Evolutionary conservation across 1,140 invertebrate species (phyloP).

Genomic region (Pentalonia nigronervosa): DNA sequence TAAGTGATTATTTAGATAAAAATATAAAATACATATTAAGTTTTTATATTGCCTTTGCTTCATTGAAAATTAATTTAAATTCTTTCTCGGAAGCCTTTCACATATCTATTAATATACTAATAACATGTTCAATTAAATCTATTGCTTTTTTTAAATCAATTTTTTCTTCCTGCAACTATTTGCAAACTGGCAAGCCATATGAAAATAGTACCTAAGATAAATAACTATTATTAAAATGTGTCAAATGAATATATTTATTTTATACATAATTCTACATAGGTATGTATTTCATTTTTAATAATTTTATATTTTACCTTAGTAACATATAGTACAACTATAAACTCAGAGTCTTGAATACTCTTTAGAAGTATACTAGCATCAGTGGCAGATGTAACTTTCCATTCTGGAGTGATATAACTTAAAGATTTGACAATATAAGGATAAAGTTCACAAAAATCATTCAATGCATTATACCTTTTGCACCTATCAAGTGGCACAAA

Average conservation of each 20-base stretch:
- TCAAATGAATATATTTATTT: too few species aligned
- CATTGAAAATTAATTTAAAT: slow-evolving; percentile 19
- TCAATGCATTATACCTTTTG: neutral
- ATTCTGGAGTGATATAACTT: too few species aligned
- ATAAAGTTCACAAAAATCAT: neutral
- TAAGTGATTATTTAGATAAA: neutral
- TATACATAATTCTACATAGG: too few species aligned
- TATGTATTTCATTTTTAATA: too few species aligned
- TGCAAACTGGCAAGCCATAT: neutral
- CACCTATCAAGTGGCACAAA: neutral
- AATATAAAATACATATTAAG: neutral
- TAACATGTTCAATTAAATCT: neutral
- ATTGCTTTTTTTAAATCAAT: neutral
- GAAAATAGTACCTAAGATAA: slow-evolving; percentile 5
- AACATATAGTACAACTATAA: too few species aligned
- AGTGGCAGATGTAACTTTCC: neutral
- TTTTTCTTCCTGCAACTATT: neutral
- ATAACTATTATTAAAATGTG: too few species aligned
- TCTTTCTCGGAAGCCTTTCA: neutral
- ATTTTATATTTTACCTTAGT: too few species aligned
- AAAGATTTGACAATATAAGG: too few species aligned
- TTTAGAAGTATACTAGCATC: too few species aligned
- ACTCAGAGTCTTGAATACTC: too few species aligned
- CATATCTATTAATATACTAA: neutral
- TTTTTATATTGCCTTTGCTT: neutral